A percentile compares a stretch with the other conserved stretches of the same genome.
Conservation (phyloP, 2,888 invertebrate genomes). For the Cactoblastis cactorum region DNA sequence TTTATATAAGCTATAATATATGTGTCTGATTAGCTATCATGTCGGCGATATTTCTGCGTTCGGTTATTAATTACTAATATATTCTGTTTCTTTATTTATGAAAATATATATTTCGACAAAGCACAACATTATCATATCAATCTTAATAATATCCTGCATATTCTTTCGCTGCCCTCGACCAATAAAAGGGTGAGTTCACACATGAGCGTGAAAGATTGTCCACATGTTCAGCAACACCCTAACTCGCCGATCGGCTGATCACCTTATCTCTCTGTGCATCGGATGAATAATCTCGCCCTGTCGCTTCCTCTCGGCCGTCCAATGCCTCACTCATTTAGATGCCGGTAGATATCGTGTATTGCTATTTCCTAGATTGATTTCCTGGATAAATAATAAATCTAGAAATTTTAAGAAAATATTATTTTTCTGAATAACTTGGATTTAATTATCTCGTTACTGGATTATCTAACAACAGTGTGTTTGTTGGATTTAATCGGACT, state of each 20-base stretch:
- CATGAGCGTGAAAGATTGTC: slow-evolving; percentile 80
- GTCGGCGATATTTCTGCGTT: no score
- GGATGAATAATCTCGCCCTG: slow-evolving; percentile 59
- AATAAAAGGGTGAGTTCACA: slow-evolving; percentile 75
- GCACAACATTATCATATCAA: no score
- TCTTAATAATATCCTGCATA: slow-evolving; percentile 38
- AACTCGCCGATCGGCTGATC: slow-evolving; percentile 30
- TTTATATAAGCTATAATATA: no score
- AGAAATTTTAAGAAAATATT: no score
- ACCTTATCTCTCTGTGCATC: slow-evolving; percentile 66
- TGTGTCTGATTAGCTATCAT: no score
- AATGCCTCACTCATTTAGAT: slow-evolving; percentile 51
- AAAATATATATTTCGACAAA: no score
- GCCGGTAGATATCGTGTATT: slow-evolving; percentile 16
- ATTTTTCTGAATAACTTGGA: no score
- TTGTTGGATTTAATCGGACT: no score
- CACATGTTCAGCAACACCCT: slow-evolving; percentile 69
- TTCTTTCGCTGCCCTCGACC: slow-evolving; percentile 44
- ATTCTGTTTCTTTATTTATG: no score
- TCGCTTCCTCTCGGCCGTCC: slow-evolving; percentile 57
- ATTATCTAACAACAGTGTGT: no score
- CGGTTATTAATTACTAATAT: no score
- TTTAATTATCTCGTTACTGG: no score
- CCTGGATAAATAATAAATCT: background rate
- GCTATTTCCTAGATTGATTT: slow-evolving; percentile 16